Percentiles rank a stretch among this genome's conserved stretches.
These are phyloP conservation scores for Balaenoptera acutorostrata DNA, from an alignment of 2,113 vertebrate species.

Conservation along the genomic window DNA sequence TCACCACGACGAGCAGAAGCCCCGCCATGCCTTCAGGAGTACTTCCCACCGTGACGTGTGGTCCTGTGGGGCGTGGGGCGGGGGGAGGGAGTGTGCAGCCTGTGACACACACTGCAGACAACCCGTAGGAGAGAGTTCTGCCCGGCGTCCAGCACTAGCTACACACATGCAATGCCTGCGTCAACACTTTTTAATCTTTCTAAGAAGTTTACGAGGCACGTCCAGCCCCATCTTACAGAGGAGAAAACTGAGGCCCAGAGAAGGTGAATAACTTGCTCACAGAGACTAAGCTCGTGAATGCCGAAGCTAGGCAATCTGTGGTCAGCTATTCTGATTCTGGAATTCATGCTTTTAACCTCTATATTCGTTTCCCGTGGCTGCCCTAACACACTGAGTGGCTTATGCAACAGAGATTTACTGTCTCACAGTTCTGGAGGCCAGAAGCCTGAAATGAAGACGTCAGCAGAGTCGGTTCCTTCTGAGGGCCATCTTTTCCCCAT, in stretches of 20 bases:
- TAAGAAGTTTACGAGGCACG: not conserved
- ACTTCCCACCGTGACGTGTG: not conserved
- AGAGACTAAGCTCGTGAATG: not conserved
- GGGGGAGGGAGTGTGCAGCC: not conserved
- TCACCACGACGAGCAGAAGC: not conserved
- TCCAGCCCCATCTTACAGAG: not conserved
- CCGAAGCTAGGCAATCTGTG: not conserved
- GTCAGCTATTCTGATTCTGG: not conserved
- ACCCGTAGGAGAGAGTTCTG: accelerated
- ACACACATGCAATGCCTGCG: accelerated
- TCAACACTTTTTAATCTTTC: accelerated
- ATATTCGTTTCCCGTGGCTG: not conserved
- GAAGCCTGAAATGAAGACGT: not conserved
- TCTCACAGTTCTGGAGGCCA: not conserved
- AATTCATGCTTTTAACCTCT: not conserved
- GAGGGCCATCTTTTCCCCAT: not conserved
- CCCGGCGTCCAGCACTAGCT: accelerated
- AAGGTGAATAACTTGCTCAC: not conserved
- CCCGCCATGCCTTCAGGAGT: accelerated
- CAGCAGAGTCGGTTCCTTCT: not conserved
- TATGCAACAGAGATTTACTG: not conserved
- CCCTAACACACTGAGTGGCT: not conserved
- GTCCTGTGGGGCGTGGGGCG: not conserved
- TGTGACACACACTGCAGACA: accelerated
- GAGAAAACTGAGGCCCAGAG: not conserved